Base-by-base conservation (phyloP, 2,113 vertebrate genomes). In the Lathamus discolor region DNA sequence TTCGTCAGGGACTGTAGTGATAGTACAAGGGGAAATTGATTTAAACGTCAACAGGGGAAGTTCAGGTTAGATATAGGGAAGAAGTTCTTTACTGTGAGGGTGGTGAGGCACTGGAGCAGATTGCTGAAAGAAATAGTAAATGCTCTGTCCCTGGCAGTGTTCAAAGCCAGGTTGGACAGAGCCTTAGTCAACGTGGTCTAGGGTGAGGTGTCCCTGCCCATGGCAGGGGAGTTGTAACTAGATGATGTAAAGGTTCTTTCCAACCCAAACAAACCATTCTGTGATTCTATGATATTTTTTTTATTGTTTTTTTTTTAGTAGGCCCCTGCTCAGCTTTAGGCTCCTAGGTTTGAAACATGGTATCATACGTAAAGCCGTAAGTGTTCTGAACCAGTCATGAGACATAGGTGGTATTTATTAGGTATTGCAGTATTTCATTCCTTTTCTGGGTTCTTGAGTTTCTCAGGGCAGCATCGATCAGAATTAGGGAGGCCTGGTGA, bases 371-470 rank as follows among this genome's bases (percentile, higher is more conserved):
- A 79, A 87, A 85, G 29, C 52, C 52, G 46, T 7, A 78, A 74
- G 10, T 63, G 13, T 57, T 28, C 7, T 69, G 39, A 48, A 14
- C 0, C 0, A 62, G 4, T 79, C 55, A 43, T 1, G 37, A 83
- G 83, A 11, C 9, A 7, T 18, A 31, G 22, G 13, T 37, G 11
- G 27, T 64, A 29, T 37, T 84, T 13, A 8, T 68, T 55, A 49
- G 17, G 11, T 48, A 33, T 39, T 28, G 27, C 17, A 57, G 31
- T 49, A 18, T 55, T 77, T 88, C 2, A 33, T 61, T 83, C 43
- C 20, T 69, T 51, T 59, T 86, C 28, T 48, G 44, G 24, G 5
- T 62, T 57, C 29, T 31, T 74, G 64, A 64, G 37, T 57, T 88
- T 90, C 80, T 74, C 13, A 9, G 46, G 18, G 20, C 80, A 81